Base-by-base conservation (phyloP, 37 sponge, comb jelly and placozoan genomes). In the Cliona cf. orientalis region DNA sequence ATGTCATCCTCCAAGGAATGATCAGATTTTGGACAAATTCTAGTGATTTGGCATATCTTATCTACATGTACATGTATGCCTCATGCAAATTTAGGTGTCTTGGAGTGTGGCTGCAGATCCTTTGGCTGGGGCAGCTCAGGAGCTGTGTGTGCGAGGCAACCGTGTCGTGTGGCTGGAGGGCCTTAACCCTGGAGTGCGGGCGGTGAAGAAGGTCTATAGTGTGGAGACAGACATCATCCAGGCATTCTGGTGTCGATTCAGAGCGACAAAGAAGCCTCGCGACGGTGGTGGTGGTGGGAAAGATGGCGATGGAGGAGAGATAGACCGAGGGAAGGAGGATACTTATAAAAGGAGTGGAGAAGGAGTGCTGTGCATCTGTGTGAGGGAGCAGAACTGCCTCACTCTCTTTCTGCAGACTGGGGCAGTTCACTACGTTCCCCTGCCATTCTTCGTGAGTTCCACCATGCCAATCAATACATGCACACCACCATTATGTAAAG, bases 231-330 rank as follows among this genome's bases (percentile, higher is more conserved):
- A 29, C 21, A 36, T 84, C 19, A 29, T 68, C 29, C 68, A 89
- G 69, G 79, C 80, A 14, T 89, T 83, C 41, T 89, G 90, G 90
- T 83, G 90, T 38, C 42, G 65, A 12, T 89, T 89, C 34, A 32
- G 49, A 0, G 72, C 53, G 25, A 57, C 37, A 23, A 25, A n/a
- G n/a, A n/a, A n/a, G n/a, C n/a, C n/a, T n/a, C n/a, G n/a, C n/a
- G n/a, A n/a, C n/a, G n/a, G n/a, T 49, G 21, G 55, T 5, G 1
- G 64, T 22, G 11, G 39, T 67, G 55, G 17, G 55, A 19, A 17
- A 49, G 55, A 19, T 11, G 55, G 55, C 17, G 55, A 17, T 49
- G n/a, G n/a, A n/a, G 76, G 32, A 3, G 58, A 33, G 37, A 35
- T n/a, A 75, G 76, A 7, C 0, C 26, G 26, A 61, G 23, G 63